Percentiles rank a stretch among this genome's conserved stretches.
These are phyloP conservation scores for Acrobasis consociella DNA, from an alignment of 2,888 invertebrate genomes.

Conservation along the genomic window DNA sequence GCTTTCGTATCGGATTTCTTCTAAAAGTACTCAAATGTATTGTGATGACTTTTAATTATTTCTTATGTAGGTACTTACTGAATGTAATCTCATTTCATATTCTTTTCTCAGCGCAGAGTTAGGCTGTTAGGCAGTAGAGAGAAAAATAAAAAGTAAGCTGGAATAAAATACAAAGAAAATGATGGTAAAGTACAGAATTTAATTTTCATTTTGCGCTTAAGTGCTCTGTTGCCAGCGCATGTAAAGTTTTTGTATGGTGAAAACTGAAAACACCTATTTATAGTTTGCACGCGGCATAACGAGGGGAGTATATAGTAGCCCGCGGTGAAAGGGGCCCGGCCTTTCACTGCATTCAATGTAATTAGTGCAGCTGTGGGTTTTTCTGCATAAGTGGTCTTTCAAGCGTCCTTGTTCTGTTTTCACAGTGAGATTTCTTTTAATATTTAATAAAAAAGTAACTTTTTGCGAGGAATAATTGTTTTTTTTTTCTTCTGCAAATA, in stretches of 20 bases:
- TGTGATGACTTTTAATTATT: too few relatives aligned
- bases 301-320: constrained; percentile 48
- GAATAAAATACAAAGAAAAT: constrained; percentile 2
- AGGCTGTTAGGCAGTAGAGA: not conserved
- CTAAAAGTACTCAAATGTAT: too few relatives aligned
- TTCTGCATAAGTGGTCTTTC: constrained; percentile 66
- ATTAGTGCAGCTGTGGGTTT: constrained; percentile 69
- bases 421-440: too few relatives aligned
- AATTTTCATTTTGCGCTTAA: constrained; percentile 9
- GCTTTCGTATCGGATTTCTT: too few relatives aligned
- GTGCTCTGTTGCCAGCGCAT: constrained; percentile 10
- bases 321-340: constrained; percentile 61
- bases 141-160: not conserved
- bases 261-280: constrained; percentile 32
- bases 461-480: constrained; percentile 13
- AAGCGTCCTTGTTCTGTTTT: constrained; percentile 30
- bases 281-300: constrained; percentile 32
- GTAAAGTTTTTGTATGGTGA: constrained; percentile 36
- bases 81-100: not conserved
- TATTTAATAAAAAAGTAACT: not conserved
- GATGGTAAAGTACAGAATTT: not conserved
- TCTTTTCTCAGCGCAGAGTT: not conserved
- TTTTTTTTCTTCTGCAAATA: too few relatives aligned
- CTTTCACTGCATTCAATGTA: constrained; percentile 73
- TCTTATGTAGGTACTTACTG: not conserved